Percentiles rank a stretch among this genome's conserved stretches.
Evolutionary conservation across 2,888 invertebrate genomes (phyloP).

Genomic region (Andrena fulva): DNA sequence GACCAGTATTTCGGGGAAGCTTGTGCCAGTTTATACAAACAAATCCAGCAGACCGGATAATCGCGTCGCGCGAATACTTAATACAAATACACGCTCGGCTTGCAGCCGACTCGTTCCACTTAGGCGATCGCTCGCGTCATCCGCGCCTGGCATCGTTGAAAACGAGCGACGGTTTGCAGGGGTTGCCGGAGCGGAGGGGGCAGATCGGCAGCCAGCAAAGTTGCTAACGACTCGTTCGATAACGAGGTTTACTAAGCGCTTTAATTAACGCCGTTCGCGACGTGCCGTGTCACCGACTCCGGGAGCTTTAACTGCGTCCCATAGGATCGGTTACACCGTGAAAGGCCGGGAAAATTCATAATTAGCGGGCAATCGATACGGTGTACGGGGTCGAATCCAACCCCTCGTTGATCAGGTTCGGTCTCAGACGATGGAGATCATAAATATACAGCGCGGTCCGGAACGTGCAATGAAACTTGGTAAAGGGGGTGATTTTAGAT

Average conservation of each 20-base stretch:
- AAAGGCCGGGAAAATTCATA: constrained; percentile 21
- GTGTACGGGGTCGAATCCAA: not conserved
- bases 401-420: not conserved
- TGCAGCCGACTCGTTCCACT: constrained; percentile 15
- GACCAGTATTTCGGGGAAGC: not conserved
- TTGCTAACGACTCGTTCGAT: constrained; percentile 69
- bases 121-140: not conserved
- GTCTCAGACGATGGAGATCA: not conserved
- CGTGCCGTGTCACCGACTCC: constrained; percentile 22
- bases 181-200: not conserved
- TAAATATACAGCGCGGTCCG: not conserved
- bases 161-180: constrained; percentile 29
- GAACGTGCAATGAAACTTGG: not conserved
- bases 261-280: constrained; percentile 71
- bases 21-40: not conserved
- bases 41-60: constrained; percentile 2
- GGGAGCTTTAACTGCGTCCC: constrained; percentile 12
- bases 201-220: constrained; percentile 53
- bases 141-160: constrained; percentile 40
- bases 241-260: constrained; percentile 73
- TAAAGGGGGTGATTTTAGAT: too few species aligned
- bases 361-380: constrained; percentile 38
- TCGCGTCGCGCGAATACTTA: constrained; percentile 30
- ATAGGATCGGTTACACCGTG: constrained; percentile 15
- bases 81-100: constrained; percentile 19